phyloP scores from a whole-genome alignment of 2,888 invertebrate species.

The Lithophane ornitopus region DNA sequence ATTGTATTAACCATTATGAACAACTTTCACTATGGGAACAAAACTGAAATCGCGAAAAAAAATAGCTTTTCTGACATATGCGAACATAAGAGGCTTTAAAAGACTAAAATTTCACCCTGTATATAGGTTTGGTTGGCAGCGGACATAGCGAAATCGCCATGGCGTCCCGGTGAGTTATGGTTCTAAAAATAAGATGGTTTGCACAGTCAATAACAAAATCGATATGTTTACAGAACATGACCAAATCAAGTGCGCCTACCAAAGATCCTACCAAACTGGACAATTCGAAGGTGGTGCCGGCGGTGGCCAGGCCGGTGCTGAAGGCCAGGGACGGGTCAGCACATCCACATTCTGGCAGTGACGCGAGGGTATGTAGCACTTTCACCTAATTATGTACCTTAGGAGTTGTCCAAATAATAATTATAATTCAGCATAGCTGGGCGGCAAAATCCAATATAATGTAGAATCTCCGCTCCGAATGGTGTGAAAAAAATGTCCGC shows the following conservation, averaged over 20 bases:
- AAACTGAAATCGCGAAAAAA: too few relatives aligned
- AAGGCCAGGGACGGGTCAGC: constrained; percentile 93
- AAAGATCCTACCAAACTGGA: constrained; percentile 73
- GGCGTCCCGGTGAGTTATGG: not conserved
- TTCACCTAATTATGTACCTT: not conserved
- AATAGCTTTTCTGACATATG: too few relatives aligned
- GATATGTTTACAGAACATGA: constrained; percentile 79
- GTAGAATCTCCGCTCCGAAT: too few relatives aligned
- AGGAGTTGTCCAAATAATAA: not conserved
- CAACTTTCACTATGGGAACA: too few relatives aligned
- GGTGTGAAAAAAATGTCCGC: not conserved
- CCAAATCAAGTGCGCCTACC: constrained; percentile 74
- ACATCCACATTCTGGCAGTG: constrained; percentile 92
- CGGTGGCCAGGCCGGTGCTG: constrained; percentile 66
- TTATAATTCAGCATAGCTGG: not conserved
- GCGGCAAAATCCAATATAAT: not conserved
- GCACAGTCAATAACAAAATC: not conserved
- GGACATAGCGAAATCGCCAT: not conserved
- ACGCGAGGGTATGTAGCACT: constrained; percentile 79
- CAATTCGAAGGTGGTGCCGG: constrained; percentile 65
- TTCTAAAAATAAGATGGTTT: too few relatives aligned
- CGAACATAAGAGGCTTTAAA: too few relatives aligned
- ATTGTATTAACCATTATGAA: too few relatives aligned
- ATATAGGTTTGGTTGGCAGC: not conserved
- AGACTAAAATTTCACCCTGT: not conserved